These are phyloP conservation scores for Chionomys nivalis DNA, from an alignment of 2,113 vertebrate genomes.

Conservation along the genomic window DNA sequence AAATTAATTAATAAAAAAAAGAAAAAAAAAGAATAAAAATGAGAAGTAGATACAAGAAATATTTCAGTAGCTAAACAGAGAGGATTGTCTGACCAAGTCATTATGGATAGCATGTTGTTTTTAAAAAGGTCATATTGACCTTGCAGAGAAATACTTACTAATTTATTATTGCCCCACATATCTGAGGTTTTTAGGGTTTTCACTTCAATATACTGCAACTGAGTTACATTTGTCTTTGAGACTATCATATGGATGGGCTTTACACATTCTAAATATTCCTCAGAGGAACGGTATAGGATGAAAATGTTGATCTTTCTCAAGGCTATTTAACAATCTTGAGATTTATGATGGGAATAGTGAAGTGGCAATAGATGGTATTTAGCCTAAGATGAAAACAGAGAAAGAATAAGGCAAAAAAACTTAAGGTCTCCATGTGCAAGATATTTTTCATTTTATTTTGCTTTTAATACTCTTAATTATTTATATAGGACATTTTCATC, in stretches of 20 bases:
- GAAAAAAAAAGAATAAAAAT: conserved; percentile 19
- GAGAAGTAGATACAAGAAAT: not conserved
- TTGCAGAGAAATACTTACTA: not conserved
- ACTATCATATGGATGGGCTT: not conserved
- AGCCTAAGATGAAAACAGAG: not conserved
- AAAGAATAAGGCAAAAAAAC: not conserved
- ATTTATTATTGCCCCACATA: not conserved
- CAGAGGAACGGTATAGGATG: not conserved
- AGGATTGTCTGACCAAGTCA: not conserved
- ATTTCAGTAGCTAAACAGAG: not conserved
- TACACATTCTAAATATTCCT: not conserved
- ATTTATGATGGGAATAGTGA: not conserved
- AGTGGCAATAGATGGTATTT: fast-evolving
- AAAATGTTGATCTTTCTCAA: not conserved
- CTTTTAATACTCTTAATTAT: not conserved
- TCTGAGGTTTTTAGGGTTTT: not conserved
- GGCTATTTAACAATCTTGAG: not conserved
- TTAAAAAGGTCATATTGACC: not conserved
- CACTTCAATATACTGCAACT: not conserved
- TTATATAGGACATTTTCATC: not conserved
- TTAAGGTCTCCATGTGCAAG: not conserved
- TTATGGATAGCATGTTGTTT: not conserved
- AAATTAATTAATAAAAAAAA: too few species aligned
- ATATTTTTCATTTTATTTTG: not conserved
- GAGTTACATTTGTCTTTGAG: not conserved